Conservation (phyloP, 2,113 vertebrate genomes). For the Sceloporus undulatus region DNA sequence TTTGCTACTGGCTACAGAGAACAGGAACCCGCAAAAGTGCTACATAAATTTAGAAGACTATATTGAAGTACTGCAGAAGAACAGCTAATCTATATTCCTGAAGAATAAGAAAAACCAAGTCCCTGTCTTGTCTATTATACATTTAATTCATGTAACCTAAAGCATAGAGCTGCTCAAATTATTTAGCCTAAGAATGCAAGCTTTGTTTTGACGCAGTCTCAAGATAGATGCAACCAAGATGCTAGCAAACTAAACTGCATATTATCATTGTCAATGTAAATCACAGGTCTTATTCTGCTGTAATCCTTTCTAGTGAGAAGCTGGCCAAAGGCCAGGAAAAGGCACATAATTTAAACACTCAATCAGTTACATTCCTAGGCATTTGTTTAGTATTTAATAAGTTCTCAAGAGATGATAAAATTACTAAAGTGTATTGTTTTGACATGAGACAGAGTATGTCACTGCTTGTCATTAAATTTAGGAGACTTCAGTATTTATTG, state of each 20-base stretch:
- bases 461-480: conserved; percentile 70
- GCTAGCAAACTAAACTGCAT: conserved; percentile 70
- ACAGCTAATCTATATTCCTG: neutral
- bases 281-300: conserved; percentile 68
- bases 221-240: conserved; percentile 67
- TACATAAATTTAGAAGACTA: neutral
- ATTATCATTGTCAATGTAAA: conserved; percentile 79
- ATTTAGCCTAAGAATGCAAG: conserved; percentile 70
- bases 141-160: conserved; percentile 25
- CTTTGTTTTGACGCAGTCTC: conserved; percentile 75
- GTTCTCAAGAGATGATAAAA: conserved; percentile 78
- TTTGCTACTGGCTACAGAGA: neutral
- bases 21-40: neutral
- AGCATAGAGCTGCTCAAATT: conserved; percentile 62
- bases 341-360: conserved; percentile 78
- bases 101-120: conserved; percentile 12
- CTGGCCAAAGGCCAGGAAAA: conserved; percentile 75
- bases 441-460: conserved; percentile 75
- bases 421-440: conserved; percentile 79
- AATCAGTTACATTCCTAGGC: conserved; percentile 75
- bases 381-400: conserved; percentile 81
- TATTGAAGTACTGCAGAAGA: neutral
- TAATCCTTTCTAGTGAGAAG: conserved; percentile 60
- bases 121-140: neutral
- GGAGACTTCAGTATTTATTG: conserved; percentile 70